Conservation (phyloP, 1,140 invertebrate genomes). For the Aphelinus atriplicis region DNA sequence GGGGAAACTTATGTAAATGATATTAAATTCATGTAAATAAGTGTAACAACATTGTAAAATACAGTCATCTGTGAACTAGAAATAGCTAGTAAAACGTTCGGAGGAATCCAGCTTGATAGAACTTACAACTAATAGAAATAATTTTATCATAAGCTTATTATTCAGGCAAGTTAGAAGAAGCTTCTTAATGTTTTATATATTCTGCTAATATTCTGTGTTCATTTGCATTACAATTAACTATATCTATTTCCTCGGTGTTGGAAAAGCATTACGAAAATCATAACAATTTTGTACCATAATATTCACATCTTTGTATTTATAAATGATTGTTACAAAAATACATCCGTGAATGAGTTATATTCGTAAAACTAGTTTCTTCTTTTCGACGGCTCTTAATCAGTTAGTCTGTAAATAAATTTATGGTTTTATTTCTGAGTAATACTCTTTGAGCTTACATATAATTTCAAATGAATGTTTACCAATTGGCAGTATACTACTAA, state of each 20-base stretch:
- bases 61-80: conserved; percentile 9
- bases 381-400: no score
- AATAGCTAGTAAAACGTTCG: background rate
- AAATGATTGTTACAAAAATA: no score
- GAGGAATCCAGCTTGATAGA: no score
- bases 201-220: background rate
- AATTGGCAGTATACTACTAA: background rate
- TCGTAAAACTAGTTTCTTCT: no score
- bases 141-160: no score
- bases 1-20: conserved; percentile 25
- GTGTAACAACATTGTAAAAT: conserved; percentile 31
- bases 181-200: background rate
- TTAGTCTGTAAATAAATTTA: no score
- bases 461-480: background rate
- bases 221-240: background rate
- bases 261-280: background rate
- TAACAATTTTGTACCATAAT: no score
- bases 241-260: background rate
- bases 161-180: background rate
- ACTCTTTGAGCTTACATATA: no score
- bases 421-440: no score
- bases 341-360: no score
- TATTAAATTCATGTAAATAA: conserved; percentile 36
- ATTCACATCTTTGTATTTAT: no score
- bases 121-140: no score